These are phyloP conservation scores for Trachymyrmex septentrionalis DNA, from an alignment of 1,140 invertebrate species.

Conservation along the genomic window DNA sequence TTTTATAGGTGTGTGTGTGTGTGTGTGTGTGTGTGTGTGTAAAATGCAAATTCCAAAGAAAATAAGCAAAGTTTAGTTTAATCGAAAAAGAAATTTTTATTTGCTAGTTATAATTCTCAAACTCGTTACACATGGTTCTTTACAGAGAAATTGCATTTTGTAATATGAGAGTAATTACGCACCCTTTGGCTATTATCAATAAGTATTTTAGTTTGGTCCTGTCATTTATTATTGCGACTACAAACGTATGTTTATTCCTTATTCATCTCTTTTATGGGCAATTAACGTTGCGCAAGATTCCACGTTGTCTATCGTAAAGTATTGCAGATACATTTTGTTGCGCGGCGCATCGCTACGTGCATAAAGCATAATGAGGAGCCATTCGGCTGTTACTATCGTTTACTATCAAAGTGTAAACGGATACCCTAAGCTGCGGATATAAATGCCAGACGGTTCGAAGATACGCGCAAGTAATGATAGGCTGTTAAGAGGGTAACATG, in stretches of 20 bases:
- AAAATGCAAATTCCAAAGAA: background rate
- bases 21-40: no score
- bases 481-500: conserved; percentile 40
- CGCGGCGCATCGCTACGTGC: background rate
- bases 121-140: background rate
- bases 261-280: background rate
- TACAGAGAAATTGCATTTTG: background rate
- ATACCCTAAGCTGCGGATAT: conserved; percentile 13
- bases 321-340: conserved; percentile 22
- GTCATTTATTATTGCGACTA: background rate
- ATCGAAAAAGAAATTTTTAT: background rate
- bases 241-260: background rate
- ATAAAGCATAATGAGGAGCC: conserved; percentile 22
- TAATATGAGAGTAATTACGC: background rate
- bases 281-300: conserved; percentile 18
- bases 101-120: background rate
- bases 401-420: conserved; percentile 27
- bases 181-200: background rate
- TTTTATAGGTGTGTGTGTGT: background rate
- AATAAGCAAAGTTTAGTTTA: background rate
- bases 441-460: background rate
- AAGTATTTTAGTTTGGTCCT: background rate
- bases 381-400: conserved; percentile 12
- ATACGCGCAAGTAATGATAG: conserved; percentile 39
- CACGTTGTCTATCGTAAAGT: background rate